Evolutionary conservation across 2,797 vertebrate species (phyloP).

Genomic region (Jordanella pulchra): DNA sequence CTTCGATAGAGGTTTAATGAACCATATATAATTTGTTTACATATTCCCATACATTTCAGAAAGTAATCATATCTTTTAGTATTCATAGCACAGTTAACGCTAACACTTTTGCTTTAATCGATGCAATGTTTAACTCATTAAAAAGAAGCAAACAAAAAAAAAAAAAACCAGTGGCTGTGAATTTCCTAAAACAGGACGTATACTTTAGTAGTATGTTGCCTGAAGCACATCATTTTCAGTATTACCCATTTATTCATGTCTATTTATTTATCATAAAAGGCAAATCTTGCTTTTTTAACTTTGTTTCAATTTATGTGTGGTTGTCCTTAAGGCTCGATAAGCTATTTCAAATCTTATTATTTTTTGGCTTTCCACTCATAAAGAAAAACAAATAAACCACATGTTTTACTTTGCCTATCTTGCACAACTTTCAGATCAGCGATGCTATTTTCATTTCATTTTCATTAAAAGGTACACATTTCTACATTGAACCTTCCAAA

Average conservation of each 20-base stretch:
- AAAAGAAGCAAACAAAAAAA: slow-evolving; percentile 14
- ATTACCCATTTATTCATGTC: slow-evolving; percentile 10
- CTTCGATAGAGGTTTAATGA: slow-evolving; percentile 11
- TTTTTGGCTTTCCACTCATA: slow-evolving; percentile 13
- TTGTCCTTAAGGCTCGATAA: slow-evolving; percentile 3
- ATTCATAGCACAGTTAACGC: slow-evolving; percentile 19
- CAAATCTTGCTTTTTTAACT: not conserved
- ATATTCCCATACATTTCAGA: slow-evolving; percentile 6
- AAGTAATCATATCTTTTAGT: slow-evolving; percentile 17
- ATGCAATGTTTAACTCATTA: slow-evolving; percentile 18
- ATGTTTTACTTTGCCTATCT: slow-evolving; percentile 8
- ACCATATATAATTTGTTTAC: slow-evolving; percentile 14
- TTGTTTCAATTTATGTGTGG: slow-evolving; percentile 24
- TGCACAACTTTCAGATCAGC: slow-evolving; percentile 11
- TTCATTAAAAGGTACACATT: slow-evolving; percentile 6
- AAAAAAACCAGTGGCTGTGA: slow-evolving; percentile 23
- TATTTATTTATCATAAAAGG: slow-evolving; percentile 1
- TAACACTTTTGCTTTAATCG: slow-evolving; percentile 25
- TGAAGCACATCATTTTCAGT: slow-evolving; percentile 2
- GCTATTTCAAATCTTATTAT: slow-evolving; percentile 5
- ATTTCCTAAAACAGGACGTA: slow-evolving; percentile 21
- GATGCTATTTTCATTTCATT: slow-evolving; percentile 9
- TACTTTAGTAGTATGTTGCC: slow-evolving; percentile 18
- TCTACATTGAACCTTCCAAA: slow-evolving; percentile 22
- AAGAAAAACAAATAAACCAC: slow-evolving; percentile 6